These are phyloP conservation scores for Tachycineta bicolor DNA, from an alignment of 2,113 vertebrate species.

Conservation along the genomic window DNA sequence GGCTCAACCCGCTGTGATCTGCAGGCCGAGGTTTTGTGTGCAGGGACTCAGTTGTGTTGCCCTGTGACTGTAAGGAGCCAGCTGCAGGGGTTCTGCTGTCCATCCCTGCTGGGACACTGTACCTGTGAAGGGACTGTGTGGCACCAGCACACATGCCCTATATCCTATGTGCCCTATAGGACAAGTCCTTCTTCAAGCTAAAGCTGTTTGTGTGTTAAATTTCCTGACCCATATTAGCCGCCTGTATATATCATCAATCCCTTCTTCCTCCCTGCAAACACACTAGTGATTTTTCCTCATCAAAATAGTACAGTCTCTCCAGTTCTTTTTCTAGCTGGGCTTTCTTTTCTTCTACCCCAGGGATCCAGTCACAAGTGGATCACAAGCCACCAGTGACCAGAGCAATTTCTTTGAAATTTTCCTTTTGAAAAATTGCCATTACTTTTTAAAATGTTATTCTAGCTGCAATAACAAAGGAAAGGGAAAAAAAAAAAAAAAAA, in stretches of 20 bases:
- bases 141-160: neutral
- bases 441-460: neutral
- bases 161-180: neutral
- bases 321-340: neutral
- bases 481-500: neutral
- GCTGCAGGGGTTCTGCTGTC: neutral
- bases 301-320: neutral
- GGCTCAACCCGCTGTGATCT: neutral
- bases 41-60: neutral
- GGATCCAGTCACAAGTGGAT: neutral
- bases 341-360: neutral
- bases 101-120: neutral
- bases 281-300: neutral
- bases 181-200: neutral
- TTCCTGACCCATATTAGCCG: neutral
- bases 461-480: conserved; percentile 11
- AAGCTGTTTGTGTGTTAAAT: neutral
- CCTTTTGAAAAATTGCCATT: conserved; percentile 15
- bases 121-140: neutral
- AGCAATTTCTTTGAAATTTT: neutral
- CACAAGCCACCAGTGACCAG: conserved; percentile 18
- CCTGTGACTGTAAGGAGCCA: neutral
- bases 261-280: conserved; percentile 9
- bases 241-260: conserved; percentile 30
- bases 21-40: neutral